Conservation (phyloP, 2,797 vertebrate genomes). For the Amblyraja radiata region DNA sequence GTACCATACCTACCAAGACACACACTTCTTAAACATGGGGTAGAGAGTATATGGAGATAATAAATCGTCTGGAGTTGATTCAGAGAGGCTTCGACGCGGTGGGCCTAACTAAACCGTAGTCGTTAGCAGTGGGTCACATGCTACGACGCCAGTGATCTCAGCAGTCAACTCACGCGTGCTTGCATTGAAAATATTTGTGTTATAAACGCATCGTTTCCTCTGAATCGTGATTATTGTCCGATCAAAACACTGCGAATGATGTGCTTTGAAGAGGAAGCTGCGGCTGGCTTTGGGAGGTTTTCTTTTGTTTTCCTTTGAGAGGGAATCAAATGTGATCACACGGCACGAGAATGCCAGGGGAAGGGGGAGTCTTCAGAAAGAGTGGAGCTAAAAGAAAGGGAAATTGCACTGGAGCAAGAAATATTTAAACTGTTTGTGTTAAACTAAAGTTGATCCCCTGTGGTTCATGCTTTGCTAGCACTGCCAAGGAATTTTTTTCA, state of each 20-base stretch:
- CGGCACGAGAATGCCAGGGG: neutral
- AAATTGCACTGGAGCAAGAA: slow-evolving; percentile 16
- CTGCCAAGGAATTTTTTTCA: neutral
- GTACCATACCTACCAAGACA: too few species aligned
- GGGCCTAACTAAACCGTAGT: neutral
- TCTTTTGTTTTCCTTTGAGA: slow-evolving; percentile 21
- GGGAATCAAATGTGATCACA: slow-evolving; percentile 14
- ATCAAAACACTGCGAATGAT: slow-evolving; percentile 18
- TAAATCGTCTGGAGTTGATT: neutral
- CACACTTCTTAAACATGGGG: neutral
- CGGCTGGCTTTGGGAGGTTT: slow-evolving; percentile 25
- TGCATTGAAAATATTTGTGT: slow-evolving; percentile 34
- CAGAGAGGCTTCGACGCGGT: neutral
- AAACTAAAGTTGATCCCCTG: slow-evolving; percentile 26
- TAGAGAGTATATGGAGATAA: neutral
- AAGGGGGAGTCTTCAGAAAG: neutral
- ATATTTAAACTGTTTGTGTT: slow-evolving; percentile 35
- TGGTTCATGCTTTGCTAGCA: slow-evolving; percentile 16
- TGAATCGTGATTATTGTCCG: neutral
- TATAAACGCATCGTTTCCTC: slow-evolving; percentile 26
- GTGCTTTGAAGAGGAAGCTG: neutral
- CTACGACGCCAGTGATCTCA: neutral
- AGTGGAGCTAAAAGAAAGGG: neutral
- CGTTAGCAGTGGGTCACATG: neutral
- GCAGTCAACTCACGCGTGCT: neutral